A percentile compares a stretch with the other conserved stretches of the same genome.
phyloP scores from a whole-genome alignment of 2,797 vertebrate species.

The Pseudotriccus pelzelni region DNA sequence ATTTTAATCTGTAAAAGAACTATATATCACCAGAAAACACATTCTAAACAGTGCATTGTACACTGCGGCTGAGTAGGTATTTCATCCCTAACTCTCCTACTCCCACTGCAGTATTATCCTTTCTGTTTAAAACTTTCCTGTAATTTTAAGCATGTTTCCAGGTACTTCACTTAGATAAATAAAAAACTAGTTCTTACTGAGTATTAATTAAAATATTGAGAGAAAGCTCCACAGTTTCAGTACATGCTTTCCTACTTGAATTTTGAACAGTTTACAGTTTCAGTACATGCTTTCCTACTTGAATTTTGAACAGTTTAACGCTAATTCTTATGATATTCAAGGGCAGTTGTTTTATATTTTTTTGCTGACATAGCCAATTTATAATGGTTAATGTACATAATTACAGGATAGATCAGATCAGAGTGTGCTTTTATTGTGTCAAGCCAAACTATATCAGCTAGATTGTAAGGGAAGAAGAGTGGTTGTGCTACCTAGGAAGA shows the following conservation, averaged over 20 bases:
- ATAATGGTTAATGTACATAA: background rate
- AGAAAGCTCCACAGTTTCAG: background rate
- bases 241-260: background rate
- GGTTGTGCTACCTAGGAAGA: background rate
- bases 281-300: background rate
- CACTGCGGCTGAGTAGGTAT: background rate
- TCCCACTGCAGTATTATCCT: background rate
- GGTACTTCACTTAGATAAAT: background rate
- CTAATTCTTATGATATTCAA: background rate
- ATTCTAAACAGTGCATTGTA: background rate
- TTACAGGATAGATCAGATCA: background rate
- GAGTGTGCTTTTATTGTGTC: background rate
- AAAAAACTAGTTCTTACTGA: background rate
- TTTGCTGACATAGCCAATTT: background rate
- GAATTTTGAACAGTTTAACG: background rate
- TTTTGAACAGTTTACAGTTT: background rate
- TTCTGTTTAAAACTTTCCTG: background rate
- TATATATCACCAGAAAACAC: background rate
- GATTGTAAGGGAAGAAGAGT: background rate
- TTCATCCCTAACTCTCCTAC: background rate
- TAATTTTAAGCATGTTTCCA: background rate
- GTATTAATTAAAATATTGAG: background rate
- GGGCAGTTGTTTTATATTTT: background rate
- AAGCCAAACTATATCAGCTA: background rate
- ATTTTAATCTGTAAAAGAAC: background rate